These are phyloP conservation scores for Hycleus cichorii DNA, from an alignment of 1,140 invertebrate species.

Conservation along the genomic window DNA sequence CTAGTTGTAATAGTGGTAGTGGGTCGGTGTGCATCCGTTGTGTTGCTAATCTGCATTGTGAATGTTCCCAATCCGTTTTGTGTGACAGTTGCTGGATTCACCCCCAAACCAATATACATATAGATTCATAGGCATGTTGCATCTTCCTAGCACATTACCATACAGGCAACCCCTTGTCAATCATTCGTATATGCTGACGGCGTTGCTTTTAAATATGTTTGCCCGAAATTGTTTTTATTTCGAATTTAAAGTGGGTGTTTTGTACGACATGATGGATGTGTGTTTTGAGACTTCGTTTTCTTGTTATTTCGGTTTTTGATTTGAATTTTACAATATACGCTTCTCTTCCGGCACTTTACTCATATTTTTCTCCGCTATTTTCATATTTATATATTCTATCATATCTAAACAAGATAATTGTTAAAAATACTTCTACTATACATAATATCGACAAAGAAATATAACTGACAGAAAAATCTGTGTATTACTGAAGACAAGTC, in stretches of 20 bases:
- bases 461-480: too few species aligned
- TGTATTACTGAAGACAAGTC: background rate
- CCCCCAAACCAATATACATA: constrained; percentile 26
- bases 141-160: constrained; percentile 25
- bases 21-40: constrained; percentile 1
- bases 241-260: constrained; percentile 37
- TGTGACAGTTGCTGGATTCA: constrained; percentile 29
- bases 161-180: constrained; percentile 32
- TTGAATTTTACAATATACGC: constrained; percentile 29
- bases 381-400: too few species aligned
- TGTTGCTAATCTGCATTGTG: constrained; percentile 29
- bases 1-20: too few species aligned
- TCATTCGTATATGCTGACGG: constrained; percentile 31
- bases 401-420: too few species aligned
- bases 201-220: constrained; percentile 39
- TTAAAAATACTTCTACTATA: too few species aligned
- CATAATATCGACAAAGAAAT: too few species aligned
- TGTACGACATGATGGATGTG: constrained; percentile 36
- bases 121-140: constrained; percentile 28
- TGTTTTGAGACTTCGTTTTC: constrained; percentile 32
- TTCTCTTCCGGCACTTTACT: constrained; percentile 13
- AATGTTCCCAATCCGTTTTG: constrained; percentile 28
- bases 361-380: background rate
- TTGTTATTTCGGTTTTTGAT: constrained; percentile 35
- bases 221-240: constrained; percentile 38